Base-by-base conservation (phyloP, 1,140 invertebrate genomes). In the Procambarus virginalis region DNA sequence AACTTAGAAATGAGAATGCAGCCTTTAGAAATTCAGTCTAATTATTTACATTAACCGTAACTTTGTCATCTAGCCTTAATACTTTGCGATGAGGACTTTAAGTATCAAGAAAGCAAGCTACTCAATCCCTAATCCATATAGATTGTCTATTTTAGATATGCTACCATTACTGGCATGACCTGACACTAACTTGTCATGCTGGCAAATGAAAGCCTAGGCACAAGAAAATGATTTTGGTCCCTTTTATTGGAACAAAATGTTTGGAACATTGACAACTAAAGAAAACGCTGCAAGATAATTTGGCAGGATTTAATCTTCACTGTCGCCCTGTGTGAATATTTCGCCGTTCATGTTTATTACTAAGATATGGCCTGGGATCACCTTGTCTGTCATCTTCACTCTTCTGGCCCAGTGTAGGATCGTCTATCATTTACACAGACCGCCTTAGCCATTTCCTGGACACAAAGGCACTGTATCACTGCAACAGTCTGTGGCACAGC, bases 51-150 rank as follows among this genome's bases (percentile, higher is more conserved):
- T 81, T 89, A 89, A 89, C 75, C 81, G 51, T 89, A 89, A 89
- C 88, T 89, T 89, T 89, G 88, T 81, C 88, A 83, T 84, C 80
- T 77, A 89, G 88, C 88, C 88, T 83, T 89, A 89, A 89, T 89
- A 89, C 88, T 89, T 89, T 51, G 75, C 64, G 77, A 77, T 76
- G 75, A 89, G 76, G 82, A 89, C 75, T 75, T 77, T 49, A 64
- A 78, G 87, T 84, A 89, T 84, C 84, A 84, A 84, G 60, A 89
- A 78, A 78, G 73, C 49, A 84, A 75, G 9, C 68, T 78, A 68
- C 45, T 78, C 80, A 64, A 83, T 89, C 88, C 88, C 88, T 89
- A 81, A 89, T 89, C 81, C 88, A 84, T 78, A 70, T 70, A 87
- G 78, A 87, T 87, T 87, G 86, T 87, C 80, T 84, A 89, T 22